Conservation (phyloP, 2,797 vertebrate species). For the Pangasius macronema region DNA sequence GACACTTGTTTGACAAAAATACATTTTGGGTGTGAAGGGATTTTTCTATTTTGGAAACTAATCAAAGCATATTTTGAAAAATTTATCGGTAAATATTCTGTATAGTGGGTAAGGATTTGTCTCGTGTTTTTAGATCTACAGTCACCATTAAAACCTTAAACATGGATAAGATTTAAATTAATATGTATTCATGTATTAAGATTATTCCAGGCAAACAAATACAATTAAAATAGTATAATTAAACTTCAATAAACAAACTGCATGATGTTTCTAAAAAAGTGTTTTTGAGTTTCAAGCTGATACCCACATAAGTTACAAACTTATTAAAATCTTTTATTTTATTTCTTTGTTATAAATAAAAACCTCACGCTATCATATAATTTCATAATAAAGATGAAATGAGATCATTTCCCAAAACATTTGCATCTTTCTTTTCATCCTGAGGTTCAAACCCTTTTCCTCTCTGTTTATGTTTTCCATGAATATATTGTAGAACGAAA, state of each 20-base stretch:
- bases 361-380: too few relatives aligned
- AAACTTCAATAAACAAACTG: background rate
- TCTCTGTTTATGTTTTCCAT: background rate
- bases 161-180: background rate
- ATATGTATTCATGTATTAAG: too few relatives aligned
- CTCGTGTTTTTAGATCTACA: too few relatives aligned
- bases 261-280: background rate
- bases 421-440: background rate
- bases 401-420: background rate
- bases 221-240: background rate
- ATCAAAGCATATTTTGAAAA: constrained; percentile 5
- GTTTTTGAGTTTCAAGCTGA: background rate
- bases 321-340: background rate
- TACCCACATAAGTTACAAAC: background rate
- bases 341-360: too few relatives aligned
- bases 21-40: background rate
- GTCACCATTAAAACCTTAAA: too few relatives aligned
- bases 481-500: background rate
- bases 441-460: background rate
- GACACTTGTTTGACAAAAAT: background rate
- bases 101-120: too few relatives aligned
- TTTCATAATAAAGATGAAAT: too few relatives aligned
- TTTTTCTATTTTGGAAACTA: background rate
- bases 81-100: too few relatives aligned
- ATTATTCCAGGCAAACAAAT: background rate